These are phyloP conservation scores for Madoqua kirkii DNA, from an alignment of 2,113 vertebrate species.

Conservation along the genomic window DNA sequence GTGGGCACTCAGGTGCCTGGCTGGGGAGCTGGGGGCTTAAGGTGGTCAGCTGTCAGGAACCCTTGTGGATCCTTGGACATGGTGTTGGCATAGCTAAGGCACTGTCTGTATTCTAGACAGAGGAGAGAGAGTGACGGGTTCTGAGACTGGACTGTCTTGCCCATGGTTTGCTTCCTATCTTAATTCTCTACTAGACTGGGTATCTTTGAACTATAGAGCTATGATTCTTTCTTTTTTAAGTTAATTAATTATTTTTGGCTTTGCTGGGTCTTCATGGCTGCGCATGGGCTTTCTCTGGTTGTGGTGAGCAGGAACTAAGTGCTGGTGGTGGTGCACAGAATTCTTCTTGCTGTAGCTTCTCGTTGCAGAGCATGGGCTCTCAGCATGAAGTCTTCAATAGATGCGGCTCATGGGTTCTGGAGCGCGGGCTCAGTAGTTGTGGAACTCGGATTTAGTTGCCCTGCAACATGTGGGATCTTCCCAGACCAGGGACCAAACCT, in stretches of 20 bases:
- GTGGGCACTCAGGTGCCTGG: background rate
- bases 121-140: background rate
- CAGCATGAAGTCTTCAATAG: background rate
- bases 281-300: background rate
- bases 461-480: background rate
- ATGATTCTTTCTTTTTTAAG: background rate
- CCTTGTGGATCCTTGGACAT: background rate
- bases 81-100: background rate
- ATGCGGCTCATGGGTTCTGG: background rate
- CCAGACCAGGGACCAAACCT: background rate
- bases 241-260: background rate
- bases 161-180: background rate
- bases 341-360: background rate
- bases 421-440: background rate
- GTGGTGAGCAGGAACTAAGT: background rate
- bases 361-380: background rate
- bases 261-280: background rate
- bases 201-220: background rate
- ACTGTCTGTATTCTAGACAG: background rate
- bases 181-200: background rate
- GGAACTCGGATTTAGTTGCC: background rate
- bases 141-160: rapidly evolving
- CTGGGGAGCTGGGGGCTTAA: background rate
- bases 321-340: background rate
- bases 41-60: background rate